Percentiles rank a stretch among this genome's conserved stretches.
Evolutionary conservation across 2,797 vertebrate species (phyloP).

Genomic region (Sciurus carolinensis): DNA sequence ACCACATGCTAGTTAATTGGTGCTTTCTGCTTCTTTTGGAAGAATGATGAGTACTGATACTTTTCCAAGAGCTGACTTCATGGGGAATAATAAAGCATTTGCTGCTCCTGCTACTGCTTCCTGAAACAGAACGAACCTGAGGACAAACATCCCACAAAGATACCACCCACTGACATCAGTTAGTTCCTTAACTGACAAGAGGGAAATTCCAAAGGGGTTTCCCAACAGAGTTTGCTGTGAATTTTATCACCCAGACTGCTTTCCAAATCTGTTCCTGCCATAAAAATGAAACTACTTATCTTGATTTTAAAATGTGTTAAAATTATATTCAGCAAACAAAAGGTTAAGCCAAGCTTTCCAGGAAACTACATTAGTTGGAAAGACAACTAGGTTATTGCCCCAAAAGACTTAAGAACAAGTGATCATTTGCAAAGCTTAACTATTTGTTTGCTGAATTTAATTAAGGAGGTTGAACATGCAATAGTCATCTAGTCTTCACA

Average conservation of each 20-base stretch:
- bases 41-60: not conserved
- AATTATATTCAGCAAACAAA: conserved; percentile 61
- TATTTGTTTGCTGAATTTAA: conserved; percentile 44
- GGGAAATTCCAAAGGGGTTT: not conserved
- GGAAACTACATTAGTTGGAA: conserved; percentile 9
- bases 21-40: not conserved
- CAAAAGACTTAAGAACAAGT: not conserved
- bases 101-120: not conserved
- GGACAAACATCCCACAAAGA: not conserved
- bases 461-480: conserved; percentile 6
- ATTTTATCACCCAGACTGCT: not conserved
- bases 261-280: not conserved
- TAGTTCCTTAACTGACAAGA: not conserved
- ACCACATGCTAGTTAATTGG: not conserved
- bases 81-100: not conserved
- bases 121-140: not conserved
- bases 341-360: conserved; percentile 56
- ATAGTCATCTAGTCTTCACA: not conserved
- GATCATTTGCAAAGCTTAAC: conserved; percentile 62
- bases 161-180: not conserved
- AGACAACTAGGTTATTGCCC: not conserved
- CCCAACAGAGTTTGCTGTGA: not conserved
- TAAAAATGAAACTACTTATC: conserved; percentile 26
- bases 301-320: conserved; percentile 31
- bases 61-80: not conserved